Evolutionary conservation across 2,113 vertebrate genomes (phyloP), one percentile per base, ranked within the genome.

Genomic region (Tragelaphus scriptus): DNA sequence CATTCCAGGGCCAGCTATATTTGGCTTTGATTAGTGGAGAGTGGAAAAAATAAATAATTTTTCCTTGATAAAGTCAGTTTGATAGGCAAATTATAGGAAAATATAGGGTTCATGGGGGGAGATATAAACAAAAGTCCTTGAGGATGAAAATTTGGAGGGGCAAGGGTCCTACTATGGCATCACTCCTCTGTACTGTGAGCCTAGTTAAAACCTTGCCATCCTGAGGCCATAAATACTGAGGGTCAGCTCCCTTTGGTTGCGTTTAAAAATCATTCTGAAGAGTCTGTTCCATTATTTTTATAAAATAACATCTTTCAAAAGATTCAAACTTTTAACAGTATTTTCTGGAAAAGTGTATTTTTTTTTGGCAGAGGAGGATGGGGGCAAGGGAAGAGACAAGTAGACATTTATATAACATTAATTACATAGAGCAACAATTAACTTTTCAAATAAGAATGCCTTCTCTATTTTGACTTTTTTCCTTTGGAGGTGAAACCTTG

Each of bases 181-280:
- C 26, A 40, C 32, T 71, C 30, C 26, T 63, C 25, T 4, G 19
- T 65, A 15, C 26, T 91, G 25, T 40, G 32, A 53, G 16, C 25
- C 36, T 75, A 26, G 55, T 55, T 14, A 47, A 89, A 95, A 65
- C 4, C 19, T 63, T 94, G 19, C n/a, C 44, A 87, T 30, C 9
- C 6, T 92, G 81, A 79, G 75, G 17, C 28, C 26, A 3, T 79
- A 21, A 44, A 16, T 82, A 80, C 21, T n/a, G 7, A 90, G 16
- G 11, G 21, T 6, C 32, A 79, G 6, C 15, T 82, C 26, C 51
- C 4, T 80, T 51, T 97, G 49, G n/a, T 7, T 94, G 30, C 63
- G 84, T 93, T 90, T 91, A 82, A 94, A 94, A 87, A 80, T 71
- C 7, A 75, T 89, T 94, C 80, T 85, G 47, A 85, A 88, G 56